A percentile compares a stretch with the other conserved stretches of the same genome.
phyloP scores from a whole-genome alignment of 2,113 vertebrate genomes.

The Madoqua kirkii region DNA sequence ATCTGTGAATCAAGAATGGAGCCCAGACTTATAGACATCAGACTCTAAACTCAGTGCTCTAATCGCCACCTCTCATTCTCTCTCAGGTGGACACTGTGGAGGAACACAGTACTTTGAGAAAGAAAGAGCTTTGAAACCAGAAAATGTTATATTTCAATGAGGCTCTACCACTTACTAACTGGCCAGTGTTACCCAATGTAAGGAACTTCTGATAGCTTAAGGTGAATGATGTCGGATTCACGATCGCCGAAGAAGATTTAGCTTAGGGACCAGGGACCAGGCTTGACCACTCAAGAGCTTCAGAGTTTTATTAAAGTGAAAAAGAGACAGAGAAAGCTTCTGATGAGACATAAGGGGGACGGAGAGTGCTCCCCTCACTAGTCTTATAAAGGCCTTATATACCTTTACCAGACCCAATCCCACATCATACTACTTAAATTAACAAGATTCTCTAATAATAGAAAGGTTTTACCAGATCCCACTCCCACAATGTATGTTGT shows the following conservation, averaged over 20 bases:
- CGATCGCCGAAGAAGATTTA: background rate
- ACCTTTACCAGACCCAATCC: background rate
- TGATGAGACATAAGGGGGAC: background rate
- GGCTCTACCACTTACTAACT: background rate
- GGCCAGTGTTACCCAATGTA: background rate
- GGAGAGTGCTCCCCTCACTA: background rate
- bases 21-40: background rate
- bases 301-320: background rate
- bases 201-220: background rate
- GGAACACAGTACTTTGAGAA: background rate
- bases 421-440: background rate
- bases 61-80: fast-evolving
- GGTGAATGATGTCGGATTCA: background rate
- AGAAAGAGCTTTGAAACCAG: background rate
- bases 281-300: background rate
- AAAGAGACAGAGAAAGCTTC: background rate
- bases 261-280: background rate
- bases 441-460: background rate
- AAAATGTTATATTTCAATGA: background rate
- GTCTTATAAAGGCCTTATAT: background rate
- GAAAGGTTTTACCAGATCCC: background rate
- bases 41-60: background rate
- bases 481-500: background rate
- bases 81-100: fast-evolving
- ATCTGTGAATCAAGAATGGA: background rate